Conservation (phyloP, 92 coral and sea anemone genomes). For the Umimayanthus chanpuru region DNA sequence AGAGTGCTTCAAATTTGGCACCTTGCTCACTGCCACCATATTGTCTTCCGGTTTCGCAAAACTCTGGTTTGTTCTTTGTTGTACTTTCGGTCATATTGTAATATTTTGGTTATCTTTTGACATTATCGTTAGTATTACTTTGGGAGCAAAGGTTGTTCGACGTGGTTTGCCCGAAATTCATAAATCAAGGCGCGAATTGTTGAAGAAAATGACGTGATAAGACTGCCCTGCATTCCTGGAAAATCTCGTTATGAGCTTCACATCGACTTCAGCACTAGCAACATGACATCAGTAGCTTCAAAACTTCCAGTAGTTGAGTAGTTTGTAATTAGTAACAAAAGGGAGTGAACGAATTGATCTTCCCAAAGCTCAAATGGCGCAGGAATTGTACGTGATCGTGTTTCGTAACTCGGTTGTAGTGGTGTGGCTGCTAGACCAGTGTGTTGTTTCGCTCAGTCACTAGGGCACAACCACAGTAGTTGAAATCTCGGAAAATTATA, state of each 20-base stretch:
- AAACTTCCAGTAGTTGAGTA: background rate
- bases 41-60: slow-evolving; percentile 36
- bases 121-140: background rate
- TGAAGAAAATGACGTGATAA: slow-evolving; percentile 25
- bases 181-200: background rate
- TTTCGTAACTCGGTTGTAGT: background rate
- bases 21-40: slow-evolving; percentile 6
- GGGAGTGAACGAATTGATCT: background rate
- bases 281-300: background rate
- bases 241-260: background rate
- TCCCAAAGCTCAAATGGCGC: background rate
- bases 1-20: slow-evolving; percentile 43
- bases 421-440: background rate
- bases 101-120: background rate
- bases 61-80: slow-evolving; percentile 25
- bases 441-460: slow-evolving; percentile 3
- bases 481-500: background rate
- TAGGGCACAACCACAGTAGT: slow-evolving; percentile 9
- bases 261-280: background rate
- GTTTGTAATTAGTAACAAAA: background rate
- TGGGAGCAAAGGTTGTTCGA: background rate
- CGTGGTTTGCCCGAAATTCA: background rate
- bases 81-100: slow-evolving; percentile 6
- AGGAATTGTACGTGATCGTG: background rate
- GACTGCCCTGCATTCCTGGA: slow-evolving; percentile 11